A percentile compares a stretch with the other conserved stretches of the same genome.
Conservation (phyloP, 1,140 invertebrate species). For the Sipha flava region DNA sequence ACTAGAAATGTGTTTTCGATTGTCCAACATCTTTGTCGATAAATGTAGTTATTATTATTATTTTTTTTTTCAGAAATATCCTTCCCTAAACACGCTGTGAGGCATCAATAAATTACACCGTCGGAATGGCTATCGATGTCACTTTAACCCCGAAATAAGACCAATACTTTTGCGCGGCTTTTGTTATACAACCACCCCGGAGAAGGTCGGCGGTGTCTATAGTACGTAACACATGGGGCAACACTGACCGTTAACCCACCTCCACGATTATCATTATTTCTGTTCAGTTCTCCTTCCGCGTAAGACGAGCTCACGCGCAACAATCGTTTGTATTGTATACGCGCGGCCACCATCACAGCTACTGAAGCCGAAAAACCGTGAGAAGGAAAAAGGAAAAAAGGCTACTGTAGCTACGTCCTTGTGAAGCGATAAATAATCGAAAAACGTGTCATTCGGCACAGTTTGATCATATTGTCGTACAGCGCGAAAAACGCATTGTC, state of each 20-base stretch:
- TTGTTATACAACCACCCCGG: background rate
- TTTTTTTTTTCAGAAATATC: background rate
- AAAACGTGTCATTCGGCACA: background rate
- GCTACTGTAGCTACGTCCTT: background rate
- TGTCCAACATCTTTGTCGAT: background rate
- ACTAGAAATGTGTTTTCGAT: background rate
- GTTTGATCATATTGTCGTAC: background rate
- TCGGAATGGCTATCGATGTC: background rate
- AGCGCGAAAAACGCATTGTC: background rate
- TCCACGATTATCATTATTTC: background rate
- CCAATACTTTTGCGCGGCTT: background rate
- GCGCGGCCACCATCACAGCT: too few relatives aligned
- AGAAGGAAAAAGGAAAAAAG: background rate
- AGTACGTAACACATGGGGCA: background rate
- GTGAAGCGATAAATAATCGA: background rate
- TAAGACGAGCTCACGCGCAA: background rate
- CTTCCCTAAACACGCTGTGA: constrained; percentile 9
- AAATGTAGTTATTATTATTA: background rate
- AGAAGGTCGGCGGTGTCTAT: too few relatives aligned
- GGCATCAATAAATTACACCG: background rate
- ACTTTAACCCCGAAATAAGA: background rate
- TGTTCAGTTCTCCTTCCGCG: background rate
- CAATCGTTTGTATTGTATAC: too few relatives aligned
- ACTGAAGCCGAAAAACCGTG: too few relatives aligned
- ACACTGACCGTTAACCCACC: background rate